Base-by-base conservation (phyloP, 2,113 vertebrate genomes). In the Castor canadensis region DNA sequence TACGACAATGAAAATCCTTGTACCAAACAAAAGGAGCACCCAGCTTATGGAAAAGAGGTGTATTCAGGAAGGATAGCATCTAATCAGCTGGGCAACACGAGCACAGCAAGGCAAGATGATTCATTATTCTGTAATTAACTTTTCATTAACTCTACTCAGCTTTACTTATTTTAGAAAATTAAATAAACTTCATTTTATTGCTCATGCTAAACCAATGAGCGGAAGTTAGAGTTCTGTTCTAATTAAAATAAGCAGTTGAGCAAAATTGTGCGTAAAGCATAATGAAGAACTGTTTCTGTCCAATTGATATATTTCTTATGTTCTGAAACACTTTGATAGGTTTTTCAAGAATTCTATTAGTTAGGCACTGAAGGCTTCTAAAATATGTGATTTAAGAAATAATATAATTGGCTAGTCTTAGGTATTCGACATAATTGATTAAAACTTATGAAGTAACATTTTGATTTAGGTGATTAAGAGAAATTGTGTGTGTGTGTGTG, bases 81-180 rank as follows among this genome's bases (percentile, higher is more conserved):
- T 97, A 97, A 98, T 98, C 95, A 97, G 96, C 95, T 98, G 97
- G 93, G 97, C 97, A 97, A 97, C 94, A 94, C 32, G 93, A 86
- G 93, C 95, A 98, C 95, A 96, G 92, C 58, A 84, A 97, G 89
- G 96, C 95, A 89, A 94, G 96, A 96, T 97, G 97, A 98, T 98
- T 98, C 96, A 98, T 98, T 98, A 98, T 90, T 96, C 52, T 96
- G 85, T 97, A 98, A 98, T 98, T 98, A 98, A 97, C 93, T 98
- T 98, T 98, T 98, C 98, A 98, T 98, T 98, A 98, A 98, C 91
- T 98, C 97, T 97, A 98, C 86, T 95, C 96, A 96, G 92, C 89
- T 98, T 98, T 98, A 96, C 97, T 97, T 98, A 97, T 98, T 99
- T 98, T 98, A 98, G 96, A 97, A 98, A 98, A 98, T 98, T 98